Evolutionary conservation across 1,140 invertebrate species (phyloP), one percentile per base, ranked within the genome.

Genomic region (Ips nitidus): DNA sequence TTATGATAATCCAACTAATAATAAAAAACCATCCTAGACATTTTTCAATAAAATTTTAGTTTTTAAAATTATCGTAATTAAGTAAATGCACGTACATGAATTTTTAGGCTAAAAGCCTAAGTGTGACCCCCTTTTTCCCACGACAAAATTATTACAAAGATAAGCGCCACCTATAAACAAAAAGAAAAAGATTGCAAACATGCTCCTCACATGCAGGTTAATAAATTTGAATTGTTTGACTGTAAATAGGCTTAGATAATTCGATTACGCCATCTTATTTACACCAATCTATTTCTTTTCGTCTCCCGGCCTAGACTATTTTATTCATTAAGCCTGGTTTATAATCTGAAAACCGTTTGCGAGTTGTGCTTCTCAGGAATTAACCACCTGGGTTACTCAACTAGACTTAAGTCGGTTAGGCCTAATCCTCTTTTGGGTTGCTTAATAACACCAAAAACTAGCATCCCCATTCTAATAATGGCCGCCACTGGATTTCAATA

Each of bases 221-320:
- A 60, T 60, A 60, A 60, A 60, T 43, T 45, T 60, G 45, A 60
- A 60, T 60, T 60, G 58, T 60, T 60, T 45, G 39, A 50, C 45
- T 5, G 58, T 60, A 60, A 60, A 60, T 60, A 60, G 42, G 58
- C 58, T 60, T 60, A 43, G 58, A 60, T 60, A 60, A 60, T 60
- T 60, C 45, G 58, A 60, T 60, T 60, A 45, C 58, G 40, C 41
- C 58, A 60, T 60, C 52, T 60, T 43, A 42, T 60, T 60, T n/a
- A 45, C 41, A 43, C 22, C 41, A 43, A 3, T 43, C 39, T 57
- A 39, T 57, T 57, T 50, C 7, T 3, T 22, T 22, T 0, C 22
- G 22, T 22, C 22, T 22, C 22, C 22, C 22, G 22, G 22, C 22
- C 22, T 22, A 22, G 22, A 22, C 22, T 22, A 22, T 22, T 22